Percentiles rank a stretch among this genome's conserved stretches.
These are phyloP conservation scores for Semotilus atromaculatus DNA, from an alignment of 2,797 vertebrate species.

Conservation along the genomic window DNA sequence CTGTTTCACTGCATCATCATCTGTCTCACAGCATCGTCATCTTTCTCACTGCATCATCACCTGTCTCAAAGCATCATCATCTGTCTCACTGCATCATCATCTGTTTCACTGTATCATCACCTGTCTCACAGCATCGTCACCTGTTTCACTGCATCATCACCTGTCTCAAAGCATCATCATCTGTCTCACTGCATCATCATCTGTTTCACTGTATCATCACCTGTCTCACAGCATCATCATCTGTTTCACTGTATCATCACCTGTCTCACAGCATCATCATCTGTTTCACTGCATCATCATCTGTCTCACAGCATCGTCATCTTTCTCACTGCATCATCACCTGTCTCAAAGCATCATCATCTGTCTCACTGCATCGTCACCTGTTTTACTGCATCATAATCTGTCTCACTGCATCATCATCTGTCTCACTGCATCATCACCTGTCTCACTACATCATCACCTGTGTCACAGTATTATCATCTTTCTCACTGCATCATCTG, in stretches of 20 bases:
- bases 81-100: not conserved
- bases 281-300: not conserved
- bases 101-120: not conserved
- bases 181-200: not conserved
- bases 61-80: not conserved
- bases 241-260: not conserved
- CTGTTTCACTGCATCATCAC: not conserved
- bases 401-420: not conserved
- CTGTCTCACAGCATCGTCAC: no score
- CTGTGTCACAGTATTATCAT: no score
- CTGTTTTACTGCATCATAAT: not conserved
- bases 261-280: not conserved
- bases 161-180: not conserved
- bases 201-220: no score
- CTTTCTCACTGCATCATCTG: no score
- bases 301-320: not conserved
- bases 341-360: not conserved
- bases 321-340: not conserved
- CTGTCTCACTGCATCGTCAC: not conserved
- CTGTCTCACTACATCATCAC: no score
- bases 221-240: not conserved
- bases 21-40: no score
- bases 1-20: not conserved
- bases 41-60: not conserved
- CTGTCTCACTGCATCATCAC: no score